These are phyloP conservation scores for Siderastrea radians DNA, from an alignment of 92 coral and sea anemone genomes.

Conservation along the genomic window DNA sequence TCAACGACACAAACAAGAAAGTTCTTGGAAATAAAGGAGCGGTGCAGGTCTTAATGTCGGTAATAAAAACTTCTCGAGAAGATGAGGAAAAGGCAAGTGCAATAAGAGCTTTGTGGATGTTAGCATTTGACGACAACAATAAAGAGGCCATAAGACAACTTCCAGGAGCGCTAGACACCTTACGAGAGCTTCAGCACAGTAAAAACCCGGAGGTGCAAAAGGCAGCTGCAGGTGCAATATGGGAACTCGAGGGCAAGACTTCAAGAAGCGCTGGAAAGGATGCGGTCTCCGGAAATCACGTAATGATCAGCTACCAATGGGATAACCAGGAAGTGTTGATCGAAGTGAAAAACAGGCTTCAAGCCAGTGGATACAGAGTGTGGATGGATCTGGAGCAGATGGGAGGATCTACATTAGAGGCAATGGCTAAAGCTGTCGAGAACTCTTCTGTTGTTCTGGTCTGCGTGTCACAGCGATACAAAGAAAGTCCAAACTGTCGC, in stretches of 20 bases:
- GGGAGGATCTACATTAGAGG: constrained; percentile 76
- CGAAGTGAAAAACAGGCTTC: constrained; percentile 75
- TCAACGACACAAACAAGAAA: constrained; percentile 61
- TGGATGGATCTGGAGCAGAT: constrained; percentile 80
- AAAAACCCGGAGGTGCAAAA: constrained; percentile 47
- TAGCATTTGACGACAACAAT: constrained; percentile 78
- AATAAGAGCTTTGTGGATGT: constrained; percentile 70
- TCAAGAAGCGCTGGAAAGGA: neutral
- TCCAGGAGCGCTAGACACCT: constrained; percentile 23
- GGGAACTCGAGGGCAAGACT: constrained; percentile 78
- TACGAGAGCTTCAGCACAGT: constrained; percentile 59
- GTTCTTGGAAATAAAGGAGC: constrained; percentile 69
- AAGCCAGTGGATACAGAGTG: constrained; percentile 67
- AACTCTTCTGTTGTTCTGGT: constrained; percentile 66
- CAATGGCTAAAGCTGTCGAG: constrained; percentile 83
- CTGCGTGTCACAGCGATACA: constrained; percentile 82
- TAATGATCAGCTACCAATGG: constrained; percentile 88
- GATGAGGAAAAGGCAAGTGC: constrained; percentile 56
- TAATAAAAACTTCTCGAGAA: constrained; percentile 48
- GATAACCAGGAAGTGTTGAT: constrained; percentile 61
- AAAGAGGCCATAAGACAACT: constrained; percentile 14
- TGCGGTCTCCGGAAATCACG: constrained; percentile 40
- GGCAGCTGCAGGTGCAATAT: constrained; percentile 84
- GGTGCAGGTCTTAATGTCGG: constrained; percentile 40
- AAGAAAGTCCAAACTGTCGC: constrained; percentile 81